Conservation (phyloP, 64 coral and sea anemone genomes). For the Trachythela sp. region DNA sequence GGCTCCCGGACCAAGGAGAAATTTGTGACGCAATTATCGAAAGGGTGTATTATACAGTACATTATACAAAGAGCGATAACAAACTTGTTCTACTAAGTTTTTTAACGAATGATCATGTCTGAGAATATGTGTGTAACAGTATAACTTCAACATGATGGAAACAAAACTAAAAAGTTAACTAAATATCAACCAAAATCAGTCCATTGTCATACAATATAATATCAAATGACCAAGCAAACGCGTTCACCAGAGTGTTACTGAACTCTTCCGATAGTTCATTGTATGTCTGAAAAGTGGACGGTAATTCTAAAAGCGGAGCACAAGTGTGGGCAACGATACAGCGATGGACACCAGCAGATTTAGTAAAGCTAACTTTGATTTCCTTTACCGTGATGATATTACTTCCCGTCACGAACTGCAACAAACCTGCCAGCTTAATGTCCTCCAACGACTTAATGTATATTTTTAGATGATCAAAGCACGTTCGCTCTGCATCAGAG, state of each 20-base stretch:
- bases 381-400: background rate
- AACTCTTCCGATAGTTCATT: slow-evolving; percentile 35
- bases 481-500: slow-evolving; percentile 13
- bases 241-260: slow-evolving; percentile 14
- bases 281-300: slow-evolving; percentile 40
- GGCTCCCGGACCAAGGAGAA: no score
- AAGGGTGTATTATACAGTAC: no score
- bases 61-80: no score
- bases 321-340: slow-evolving; percentile 33
- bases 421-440: background rate
- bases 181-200: no score
- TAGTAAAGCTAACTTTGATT: slow-evolving; percentile 20
- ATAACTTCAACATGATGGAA: no score
- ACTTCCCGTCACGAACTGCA: slow-evolving; percentile 39
- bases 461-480: background rate
- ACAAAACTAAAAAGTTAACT: no score
- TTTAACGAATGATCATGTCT: no score
- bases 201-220: no score
- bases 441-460: slow-evolving; percentile 27
- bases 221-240: slow-evolving; percentile 31
- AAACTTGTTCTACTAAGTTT: no score
- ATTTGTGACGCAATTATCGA: no score
- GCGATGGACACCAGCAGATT: background rate
- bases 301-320: slow-evolving; percentile 23
- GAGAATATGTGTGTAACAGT: no score